Conservation (phyloP, 2,113 vertebrate genomes). For the Malurus elegans region DNA sequence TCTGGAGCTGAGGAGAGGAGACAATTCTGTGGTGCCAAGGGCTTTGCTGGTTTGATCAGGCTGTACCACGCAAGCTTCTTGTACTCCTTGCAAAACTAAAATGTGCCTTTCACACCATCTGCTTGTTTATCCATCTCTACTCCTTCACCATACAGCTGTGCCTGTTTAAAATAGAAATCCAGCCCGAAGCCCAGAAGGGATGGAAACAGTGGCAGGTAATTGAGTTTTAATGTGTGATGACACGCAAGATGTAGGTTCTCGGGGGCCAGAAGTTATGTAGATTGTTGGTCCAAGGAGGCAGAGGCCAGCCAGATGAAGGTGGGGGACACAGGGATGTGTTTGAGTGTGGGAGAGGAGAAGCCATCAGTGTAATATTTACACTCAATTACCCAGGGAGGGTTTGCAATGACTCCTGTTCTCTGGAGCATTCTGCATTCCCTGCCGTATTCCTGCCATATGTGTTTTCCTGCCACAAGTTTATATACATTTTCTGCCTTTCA, state of each 20-base stretch:
- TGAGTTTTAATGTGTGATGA: neutral
- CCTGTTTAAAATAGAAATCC: neutral
- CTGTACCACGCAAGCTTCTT: neutral
- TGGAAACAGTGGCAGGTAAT: neutral
- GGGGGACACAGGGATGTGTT: neutral
- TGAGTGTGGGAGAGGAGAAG: neutral
- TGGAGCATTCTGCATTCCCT: neutral
- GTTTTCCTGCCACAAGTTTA: constrained; percentile 32
- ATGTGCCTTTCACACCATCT: neutral
- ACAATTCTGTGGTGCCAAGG: neutral
- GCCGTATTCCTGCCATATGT: neutral
- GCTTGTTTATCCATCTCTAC: neutral
- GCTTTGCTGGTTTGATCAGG: neutral
- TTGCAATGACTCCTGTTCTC: neutral
- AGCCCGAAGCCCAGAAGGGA: neutral
- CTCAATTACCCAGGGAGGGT: neutral
- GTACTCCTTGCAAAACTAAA: neutral
- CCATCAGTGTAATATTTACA: neutral
- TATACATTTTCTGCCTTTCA: neutral
- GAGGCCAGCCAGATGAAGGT: neutral
- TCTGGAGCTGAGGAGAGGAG: neutral
- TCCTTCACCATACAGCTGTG: neutral
- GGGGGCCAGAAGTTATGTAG: neutral
- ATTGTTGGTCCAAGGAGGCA: neutral
- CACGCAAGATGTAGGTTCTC: neutral